phyloP scores from a whole-genome alignment of 2,113 vertebrate genomes.

The Petromus typicus region DNA sequence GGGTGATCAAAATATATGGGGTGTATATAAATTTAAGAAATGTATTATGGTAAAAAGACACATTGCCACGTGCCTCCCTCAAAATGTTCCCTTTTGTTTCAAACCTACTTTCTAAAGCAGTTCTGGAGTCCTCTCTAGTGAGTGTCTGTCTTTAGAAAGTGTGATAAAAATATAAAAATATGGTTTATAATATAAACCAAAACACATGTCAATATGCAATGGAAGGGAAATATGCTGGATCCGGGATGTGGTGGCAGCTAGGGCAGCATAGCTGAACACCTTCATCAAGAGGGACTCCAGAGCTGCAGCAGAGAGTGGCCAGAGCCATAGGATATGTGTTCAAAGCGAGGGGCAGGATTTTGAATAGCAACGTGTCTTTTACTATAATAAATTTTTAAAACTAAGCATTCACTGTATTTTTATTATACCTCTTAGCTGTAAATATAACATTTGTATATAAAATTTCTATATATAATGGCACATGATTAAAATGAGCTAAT shows the following conservation, averaged over 20 bases:
- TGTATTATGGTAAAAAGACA: not conserved
- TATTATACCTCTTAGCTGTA: not conserved
- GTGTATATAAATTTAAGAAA: not conserved
- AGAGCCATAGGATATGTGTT: not conserved
- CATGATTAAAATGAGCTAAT: not conserved
- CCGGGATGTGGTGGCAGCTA: not conserved
- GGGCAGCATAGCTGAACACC: not conserved
- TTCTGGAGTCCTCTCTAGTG: not conserved
- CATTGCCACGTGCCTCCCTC: not conserved
- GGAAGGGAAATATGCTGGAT: not conserved
- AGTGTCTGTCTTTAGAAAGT: not conserved
- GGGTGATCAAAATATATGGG: not conserved
- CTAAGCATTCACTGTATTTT: not conserved
- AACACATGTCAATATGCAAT: not conserved
- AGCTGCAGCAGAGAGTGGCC: not conserved
- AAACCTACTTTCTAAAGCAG: not conserved
- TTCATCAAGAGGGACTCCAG: not conserved
- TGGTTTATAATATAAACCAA: too few relatives aligned
- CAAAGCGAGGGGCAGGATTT: not conserved
- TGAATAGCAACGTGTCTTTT: not conserved
- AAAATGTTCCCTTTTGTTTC: not conserved
- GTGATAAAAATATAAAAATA: not conserved
- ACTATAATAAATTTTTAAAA: not conserved
- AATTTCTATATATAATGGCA: not conserved
- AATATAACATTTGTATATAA: not conserved